Evolutionary conservation across 2,113 vertebrate genomes (phyloP).

Genomic region (Hepsetus odoe): DNA sequence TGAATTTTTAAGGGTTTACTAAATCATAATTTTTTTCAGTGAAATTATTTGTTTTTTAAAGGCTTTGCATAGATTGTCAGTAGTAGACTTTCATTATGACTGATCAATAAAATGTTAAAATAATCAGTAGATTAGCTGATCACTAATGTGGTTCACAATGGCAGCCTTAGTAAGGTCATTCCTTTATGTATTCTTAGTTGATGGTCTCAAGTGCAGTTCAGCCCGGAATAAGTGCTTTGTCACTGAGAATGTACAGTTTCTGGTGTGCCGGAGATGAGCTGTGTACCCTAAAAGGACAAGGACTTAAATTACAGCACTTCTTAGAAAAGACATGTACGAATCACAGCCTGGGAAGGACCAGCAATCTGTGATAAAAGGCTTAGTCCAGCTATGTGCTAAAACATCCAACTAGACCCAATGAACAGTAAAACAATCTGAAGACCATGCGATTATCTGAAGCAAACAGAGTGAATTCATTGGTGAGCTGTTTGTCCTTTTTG

Average conservation of each 20-base stretch:
- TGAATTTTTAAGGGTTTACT: too few species aligned
- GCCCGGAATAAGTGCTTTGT: background rate
- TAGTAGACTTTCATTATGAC: too few species aligned
- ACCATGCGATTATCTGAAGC: slow-evolving; percentile 26
- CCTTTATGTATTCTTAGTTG: background rate
- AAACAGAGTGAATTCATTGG: slow-evolving; percentile 25
- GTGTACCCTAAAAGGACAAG: slow-evolving; percentile 9
- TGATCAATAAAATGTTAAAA: background rate
- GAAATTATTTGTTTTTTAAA: too few species aligned
- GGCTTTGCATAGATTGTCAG: background rate
- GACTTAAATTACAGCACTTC: slow-evolving; percentile 39
- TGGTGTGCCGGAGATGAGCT: background rate
- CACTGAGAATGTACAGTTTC: slow-evolving; percentile 12
- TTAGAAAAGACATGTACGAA: slow-evolving; percentile 7
- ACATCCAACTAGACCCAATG: slow-evolving; percentile 4
- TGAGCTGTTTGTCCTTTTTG: slow-evolving; percentile 38
- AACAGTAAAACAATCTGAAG: slow-evolving; percentile 32
- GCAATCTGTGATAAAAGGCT: slow-evolving; percentile 25
- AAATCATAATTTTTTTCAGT: too few species aligned
- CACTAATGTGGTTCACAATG: background rate
- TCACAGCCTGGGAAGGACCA: slow-evolving; percentile 21
- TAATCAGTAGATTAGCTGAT: background rate
- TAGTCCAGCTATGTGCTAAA: slow-evolving; percentile 6
- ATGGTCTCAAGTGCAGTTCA: background rate
- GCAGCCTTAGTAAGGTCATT: background rate